Evolutionary conservation across 2,888 invertebrate genomes (phyloP).

Genomic region (Acrobasis suavella): DNA sequence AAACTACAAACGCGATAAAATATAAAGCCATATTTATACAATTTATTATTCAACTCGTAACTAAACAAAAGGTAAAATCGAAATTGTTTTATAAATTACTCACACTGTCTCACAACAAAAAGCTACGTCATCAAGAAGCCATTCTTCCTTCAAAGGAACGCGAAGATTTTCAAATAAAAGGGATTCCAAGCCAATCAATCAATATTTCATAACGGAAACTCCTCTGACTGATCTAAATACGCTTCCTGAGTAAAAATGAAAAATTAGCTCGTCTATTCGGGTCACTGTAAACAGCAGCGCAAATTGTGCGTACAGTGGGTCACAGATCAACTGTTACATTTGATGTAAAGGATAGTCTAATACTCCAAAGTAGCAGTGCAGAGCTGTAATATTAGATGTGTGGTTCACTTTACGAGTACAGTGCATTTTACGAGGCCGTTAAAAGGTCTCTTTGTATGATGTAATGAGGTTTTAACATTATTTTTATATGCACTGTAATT

Average conservation of each 20-base stretch:
- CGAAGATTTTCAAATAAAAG: background rate
- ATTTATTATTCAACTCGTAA: too few species aligned
- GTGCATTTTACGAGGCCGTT: constrained; percentile 7
- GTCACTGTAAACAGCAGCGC: constrained; percentile 3
- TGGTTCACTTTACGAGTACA: background rate
- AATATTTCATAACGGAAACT: constrained; percentile 1
- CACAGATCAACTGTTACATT: background rate
- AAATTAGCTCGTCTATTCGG: constrained; percentile 6
- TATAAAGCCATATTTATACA: too few species aligned
- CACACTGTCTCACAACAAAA: too few species aligned
- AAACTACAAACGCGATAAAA: too few species aligned
- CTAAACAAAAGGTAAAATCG: too few species aligned
- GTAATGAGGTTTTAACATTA: constrained; percentile 1
- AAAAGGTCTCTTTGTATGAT: constrained; percentile 13
- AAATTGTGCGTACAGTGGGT: constrained; percentile 5
- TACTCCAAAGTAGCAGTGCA: too few species aligned
- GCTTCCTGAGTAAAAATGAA: background rate
- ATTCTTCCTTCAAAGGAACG: background rate
- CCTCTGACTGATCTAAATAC: background rate
- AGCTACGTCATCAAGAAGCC: background rate
- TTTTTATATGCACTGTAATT: too few species aligned
- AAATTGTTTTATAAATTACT: too few species aligned
- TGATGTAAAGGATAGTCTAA: too few species aligned
- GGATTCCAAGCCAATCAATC: background rate
- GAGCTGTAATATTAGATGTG: too few species aligned